These are phyloP conservation scores for Argynnis bischoffii DNA, from an alignment of 2,888 invertebrate species.

Conservation along the genomic window DNA sequence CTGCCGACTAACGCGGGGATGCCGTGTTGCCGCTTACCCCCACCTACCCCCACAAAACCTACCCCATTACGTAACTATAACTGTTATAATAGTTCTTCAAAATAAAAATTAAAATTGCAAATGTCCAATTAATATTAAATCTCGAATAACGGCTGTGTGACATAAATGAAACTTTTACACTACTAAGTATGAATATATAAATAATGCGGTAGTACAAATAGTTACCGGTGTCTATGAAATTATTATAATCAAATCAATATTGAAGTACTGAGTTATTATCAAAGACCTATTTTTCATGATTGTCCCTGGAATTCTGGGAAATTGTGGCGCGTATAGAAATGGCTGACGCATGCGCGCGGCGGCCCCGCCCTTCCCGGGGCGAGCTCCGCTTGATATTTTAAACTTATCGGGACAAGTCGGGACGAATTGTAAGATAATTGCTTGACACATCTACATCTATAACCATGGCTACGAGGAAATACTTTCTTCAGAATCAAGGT, in stretches of 20 bases:
- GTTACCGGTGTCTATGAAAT: background rate
- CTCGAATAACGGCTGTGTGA: no score
- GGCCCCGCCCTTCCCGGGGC: conserved; percentile 74
- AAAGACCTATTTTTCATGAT: conserved; percentile 33
- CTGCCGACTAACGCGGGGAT: conserved; percentile 65
- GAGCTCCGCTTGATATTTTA: conserved; percentile 55
- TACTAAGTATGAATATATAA: background rate
- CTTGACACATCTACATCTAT: conserved; percentile 34
- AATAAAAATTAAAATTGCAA: conserved; percentile 9
- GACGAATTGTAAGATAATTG: conserved; percentile 41
- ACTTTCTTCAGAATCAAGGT: no score
- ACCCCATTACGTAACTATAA: conserved; percentile 49
- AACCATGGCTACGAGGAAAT: conserved; percentile 1
- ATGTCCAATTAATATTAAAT: background rate
- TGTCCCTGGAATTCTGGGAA: conserved; percentile 61
- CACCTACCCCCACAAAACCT: conserved; percentile 35
- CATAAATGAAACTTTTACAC: no score
- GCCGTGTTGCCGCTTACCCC: conserved; percentile 52
- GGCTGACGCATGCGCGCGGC: conserved; percentile 60
- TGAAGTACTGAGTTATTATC: conserved; percentile 4
- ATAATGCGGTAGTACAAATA: background rate
- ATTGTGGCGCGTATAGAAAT: conserved; percentile 38
- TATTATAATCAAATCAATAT: conserved; percentile 8
- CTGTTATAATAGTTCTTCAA: conserved; percentile 34
- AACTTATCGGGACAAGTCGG: conserved; percentile 52